Evolutionary conservation across 2,888 invertebrate species (phyloP).

Genomic region (Brachypalpus laphriformis): DNA sequence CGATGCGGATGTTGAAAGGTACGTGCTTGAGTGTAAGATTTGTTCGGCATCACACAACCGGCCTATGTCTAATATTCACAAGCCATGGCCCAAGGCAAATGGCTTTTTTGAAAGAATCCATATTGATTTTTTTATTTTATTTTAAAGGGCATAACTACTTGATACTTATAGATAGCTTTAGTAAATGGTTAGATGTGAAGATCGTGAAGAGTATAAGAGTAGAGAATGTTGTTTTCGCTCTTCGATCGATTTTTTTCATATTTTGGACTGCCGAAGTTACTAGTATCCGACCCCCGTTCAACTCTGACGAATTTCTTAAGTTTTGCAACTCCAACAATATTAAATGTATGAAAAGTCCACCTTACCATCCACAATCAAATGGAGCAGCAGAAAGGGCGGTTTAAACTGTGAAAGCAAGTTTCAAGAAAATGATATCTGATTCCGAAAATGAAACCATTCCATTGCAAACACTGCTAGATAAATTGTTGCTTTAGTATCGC

Average conservation of each 20-base stretch:
- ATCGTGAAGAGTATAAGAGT: constrained; percentile 26
- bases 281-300: constrained; percentile 72
- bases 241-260: constrained; percentile 33
- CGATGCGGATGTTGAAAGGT: no score
- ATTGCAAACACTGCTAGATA: constrained; percentile 15
- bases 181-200: constrained; percentile 32
- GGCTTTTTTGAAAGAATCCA: no score
- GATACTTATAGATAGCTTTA: constrained; percentile 25
- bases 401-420: constrained; percentile 3
- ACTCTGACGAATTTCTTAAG: neutral
- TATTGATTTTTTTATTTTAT: no score
- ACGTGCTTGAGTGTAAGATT: no score
- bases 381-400: constrained; percentile 46
- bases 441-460: neutral
- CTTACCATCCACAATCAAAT: constrained; percentile 46
- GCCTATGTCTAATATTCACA: no score
- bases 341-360: constrained; percentile 37
- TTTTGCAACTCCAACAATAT: constrained; percentile 7
- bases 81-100: no score
- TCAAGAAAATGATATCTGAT: constrained; percentile 19
- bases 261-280: constrained; percentile 70
- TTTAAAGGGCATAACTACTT: no score
- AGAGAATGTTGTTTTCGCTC: neutral
- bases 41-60: no score
- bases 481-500: constrained; percentile 20